Base-by-base conservation (phyloP, 2,113 vertebrate genomes). In the Alaudala cheleensis region DNA sequence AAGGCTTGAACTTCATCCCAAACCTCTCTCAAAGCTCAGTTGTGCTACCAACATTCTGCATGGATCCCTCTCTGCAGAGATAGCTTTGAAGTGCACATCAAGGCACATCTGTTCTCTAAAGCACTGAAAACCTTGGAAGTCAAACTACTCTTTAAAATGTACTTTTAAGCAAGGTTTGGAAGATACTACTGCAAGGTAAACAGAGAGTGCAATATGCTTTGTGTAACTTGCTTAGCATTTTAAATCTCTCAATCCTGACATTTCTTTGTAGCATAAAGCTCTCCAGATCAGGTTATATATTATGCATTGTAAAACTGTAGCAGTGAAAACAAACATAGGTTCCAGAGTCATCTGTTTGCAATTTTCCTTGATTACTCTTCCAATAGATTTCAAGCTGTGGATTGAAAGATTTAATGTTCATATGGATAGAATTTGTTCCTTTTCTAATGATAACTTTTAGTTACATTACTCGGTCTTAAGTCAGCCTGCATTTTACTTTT, bases 331-430 rank as follows among this genome's bases (percentile, higher is more conserved):
- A 85, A 69, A 87, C 72, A 16, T 34, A 81, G 82, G 54, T 74
- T 90, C 40, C 77, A 85, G 21, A 90, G 83, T 91, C 87, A 66
- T 93, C 86, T 92, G 82, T 83, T 95, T 80, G 90, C 80, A 92
- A 44, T 93, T 90, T 82, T 85, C 42, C 24, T 80, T 54, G 47
- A 92, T 76, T 80, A 70, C n/a, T 70, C 60, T 72, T 85, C 49
- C 84, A 95, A 34, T 61, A 77, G 86, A 62, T 92, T 91, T 87
- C 69, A 93, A 78, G 58, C 51, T 72, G 79, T 23, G 80, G 72
- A 88, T 84, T 88, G 80, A 58, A 91, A 84, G 76, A 69, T 62
- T 78, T 80, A 72, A 86, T 61, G 73, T 81, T 92, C 67, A 47
- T 42, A 65, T 11, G 61, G 49, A 33, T 50, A 67, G 65, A 93